These are phyloP conservation scores for Mus pahari DNA, from an alignment of 2,113 vertebrate genomes.

Conservation along the genomic window DNA sequence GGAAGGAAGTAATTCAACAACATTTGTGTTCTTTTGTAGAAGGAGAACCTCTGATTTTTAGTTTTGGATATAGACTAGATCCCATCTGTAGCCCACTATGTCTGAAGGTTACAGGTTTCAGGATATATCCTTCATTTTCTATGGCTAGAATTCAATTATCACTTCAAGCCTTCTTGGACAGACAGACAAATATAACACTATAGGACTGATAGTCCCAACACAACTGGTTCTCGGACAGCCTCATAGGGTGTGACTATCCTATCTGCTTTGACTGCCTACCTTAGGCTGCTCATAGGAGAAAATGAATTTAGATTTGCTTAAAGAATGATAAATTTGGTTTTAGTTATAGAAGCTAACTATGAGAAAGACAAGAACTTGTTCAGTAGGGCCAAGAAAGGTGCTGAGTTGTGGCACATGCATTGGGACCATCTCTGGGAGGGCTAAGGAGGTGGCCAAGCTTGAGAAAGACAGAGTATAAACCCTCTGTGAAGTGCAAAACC, in stretches of 20 bases:
- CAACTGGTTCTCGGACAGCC: not conserved
- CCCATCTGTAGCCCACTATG: not conserved
- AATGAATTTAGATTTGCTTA: constrained; percentile 28
- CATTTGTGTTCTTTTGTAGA: not conserved
- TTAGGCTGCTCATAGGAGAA: not conserved
- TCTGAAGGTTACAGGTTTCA: not conserved
- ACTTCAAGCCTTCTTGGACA: not conserved
- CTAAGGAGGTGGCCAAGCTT: not conserved
- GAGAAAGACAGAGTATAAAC: not conserved
- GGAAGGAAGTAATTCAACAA: not conserved
- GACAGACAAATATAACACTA: not conserved
- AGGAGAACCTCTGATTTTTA: constrained; percentile 1
- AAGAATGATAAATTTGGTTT: not conserved
- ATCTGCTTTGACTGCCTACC: not conserved
- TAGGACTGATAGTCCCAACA: not conserved
- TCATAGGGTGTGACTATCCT: not conserved
- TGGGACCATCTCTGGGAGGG: not conserved
- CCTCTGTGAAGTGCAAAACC: not conserved
- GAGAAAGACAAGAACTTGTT: not conserved
- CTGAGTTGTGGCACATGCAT: not conserved
- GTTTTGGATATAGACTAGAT: not conserved
- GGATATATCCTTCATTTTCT: not conserved
- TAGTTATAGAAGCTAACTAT: constrained; percentile 10
- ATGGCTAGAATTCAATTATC: constrained; percentile 13
- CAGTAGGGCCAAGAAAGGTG: not conserved